Percentiles rank a stretch among this genome's conserved stretches.
phyloP scores from a whole-genome alignment of 1,140 invertebrate genomes.

The Aphelenchoides avenae region DNA sequence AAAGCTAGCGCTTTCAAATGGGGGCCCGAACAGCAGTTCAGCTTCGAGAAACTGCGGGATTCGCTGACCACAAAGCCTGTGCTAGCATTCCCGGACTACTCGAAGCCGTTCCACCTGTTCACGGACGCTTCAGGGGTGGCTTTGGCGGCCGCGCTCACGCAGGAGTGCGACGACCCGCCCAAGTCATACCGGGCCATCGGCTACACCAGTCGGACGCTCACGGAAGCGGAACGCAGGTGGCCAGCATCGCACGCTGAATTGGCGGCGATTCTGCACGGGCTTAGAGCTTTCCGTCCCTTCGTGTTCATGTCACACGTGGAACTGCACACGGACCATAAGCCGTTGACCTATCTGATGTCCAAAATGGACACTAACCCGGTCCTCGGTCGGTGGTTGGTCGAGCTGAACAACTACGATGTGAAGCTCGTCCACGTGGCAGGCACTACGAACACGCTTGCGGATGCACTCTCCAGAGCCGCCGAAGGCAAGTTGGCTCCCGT shows the following conservation, averaged over 20 bases:
- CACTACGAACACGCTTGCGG: slow-evolving; percentile 2
- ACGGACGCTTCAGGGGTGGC: slow-evolving; percentile 11
- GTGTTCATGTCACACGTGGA: slow-evolving; percentile 6
- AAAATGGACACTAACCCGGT: slow-evolving; percentile 8
- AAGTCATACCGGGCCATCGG: slow-evolving; percentile 8
- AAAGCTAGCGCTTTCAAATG: neutral
- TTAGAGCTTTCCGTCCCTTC: neutral
- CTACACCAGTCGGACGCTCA: slow-evolving; percentile 9
- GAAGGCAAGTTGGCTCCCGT: slow-evolving; percentile 3
- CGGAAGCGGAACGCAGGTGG: slow-evolving; percentile 1
- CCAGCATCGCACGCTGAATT: slow-evolving; percentile 4
- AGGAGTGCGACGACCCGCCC: slow-evolving; percentile 3
- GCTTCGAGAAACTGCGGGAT: neutral
- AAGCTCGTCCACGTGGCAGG: slow-evolving; percentile 19
- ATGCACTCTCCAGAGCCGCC: slow-evolving; percentile 6
- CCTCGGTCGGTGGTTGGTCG: slow-evolving; percentile 7
- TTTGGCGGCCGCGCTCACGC: neutral
- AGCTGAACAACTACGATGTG: slow-evolving; percentile 13
- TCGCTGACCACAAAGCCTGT: neutral
- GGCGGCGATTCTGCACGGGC: neutral
- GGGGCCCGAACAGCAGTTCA: slow-evolving; percentile 5
- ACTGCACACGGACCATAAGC: slow-evolving; percentile 18
- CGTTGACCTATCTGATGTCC: slow-evolving; percentile 5
- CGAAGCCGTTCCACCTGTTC: slow-evolving; percentile 9
- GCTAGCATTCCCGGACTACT: slow-evolving; percentile 1